Conservation (phyloP, 2,113 vertebrate genomes). For the Oxygymnocypris stewartii region DNA sequence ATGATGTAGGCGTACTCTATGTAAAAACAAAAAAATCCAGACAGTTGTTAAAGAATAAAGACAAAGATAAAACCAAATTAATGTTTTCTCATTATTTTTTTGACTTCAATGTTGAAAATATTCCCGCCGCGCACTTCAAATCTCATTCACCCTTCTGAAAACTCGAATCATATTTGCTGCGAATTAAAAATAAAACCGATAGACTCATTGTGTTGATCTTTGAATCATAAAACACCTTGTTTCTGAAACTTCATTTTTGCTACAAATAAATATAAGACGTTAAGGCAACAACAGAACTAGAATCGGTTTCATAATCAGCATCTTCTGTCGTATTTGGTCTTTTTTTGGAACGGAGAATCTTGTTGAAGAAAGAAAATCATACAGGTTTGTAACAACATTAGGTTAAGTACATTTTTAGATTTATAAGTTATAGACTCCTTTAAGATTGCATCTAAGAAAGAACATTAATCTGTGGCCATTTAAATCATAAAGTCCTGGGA, state of each 20-base stretch:
- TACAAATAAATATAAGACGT: too few species aligned
- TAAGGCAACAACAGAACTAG: not conserved
- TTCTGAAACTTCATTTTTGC: too few species aligned
- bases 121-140: not conserved
- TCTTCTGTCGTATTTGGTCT: not conserved
- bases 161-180: not conserved
- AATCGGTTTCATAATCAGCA: too few species aligned
- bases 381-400: not conserved
- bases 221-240: not conserved
- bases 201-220: not conserved
- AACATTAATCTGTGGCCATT: not conserved
- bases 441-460: not conserved
- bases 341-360: not conserved
- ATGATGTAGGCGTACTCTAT: not conserved
- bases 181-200: not conserved
- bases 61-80: too few species aligned
- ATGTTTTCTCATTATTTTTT: not conserved
- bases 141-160: not conserved
- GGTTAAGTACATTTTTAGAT: not conserved
- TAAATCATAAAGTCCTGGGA: not conserved
- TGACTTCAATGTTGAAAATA: not conserved
- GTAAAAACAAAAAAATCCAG: too few species aligned
- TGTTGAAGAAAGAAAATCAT: not conserved
- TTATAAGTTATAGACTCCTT: not conserved
- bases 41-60: too few species aligned